Base-by-base conservation (phyloP, 2,888 invertebrate genomes). In the Eilema griseolum region DNA sequence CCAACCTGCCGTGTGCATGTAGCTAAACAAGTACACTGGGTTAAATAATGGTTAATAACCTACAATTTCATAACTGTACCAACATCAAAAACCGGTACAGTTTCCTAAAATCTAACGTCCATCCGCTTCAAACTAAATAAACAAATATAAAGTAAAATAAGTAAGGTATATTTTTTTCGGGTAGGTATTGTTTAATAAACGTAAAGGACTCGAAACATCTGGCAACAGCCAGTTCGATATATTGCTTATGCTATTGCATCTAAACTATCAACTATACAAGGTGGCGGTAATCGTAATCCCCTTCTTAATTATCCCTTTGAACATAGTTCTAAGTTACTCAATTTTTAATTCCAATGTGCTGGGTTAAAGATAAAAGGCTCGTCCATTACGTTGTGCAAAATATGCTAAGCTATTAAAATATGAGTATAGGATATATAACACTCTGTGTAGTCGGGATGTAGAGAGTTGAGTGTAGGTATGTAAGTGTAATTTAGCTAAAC, bases 71-170 rank as follows among this genome's bases (percentile, higher is more conserved):
- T 46, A 41, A 41, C 41, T 41, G 41, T 41, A 16, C 41, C 61
- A 62, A 62, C 16, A 20, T 31, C 16, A 3, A 52, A 67, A 67
- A 67, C 23, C 24, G 24, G 31, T 52, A 61, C 52, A 67, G 23
- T 52, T 52, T 31, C 52, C 24, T 61, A 20, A 26, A 68, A 37
- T 56, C 23, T 68, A 62, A 68, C 26, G 14, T 14, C 12, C 52
- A 23, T 57, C n/a, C 8, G 7, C 20, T 33, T 57, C 5, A 37
- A 14, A 33, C 23, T 28, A 31, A 67, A 20, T 28, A 20, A 41
- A 28, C 26, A 28, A 46, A 67, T 67, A 61, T 52, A 67, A 61
- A 26, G 16, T 46, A 24, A 37, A 66, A 57, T 37, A 26, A 59
- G 31, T 20, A 20, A 10, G 12, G 37, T 59, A 26, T 28, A 57